phyloP scores from a whole-genome alignment of 1,140 invertebrate species.

The Homalodisca vitripennis region DNA sequence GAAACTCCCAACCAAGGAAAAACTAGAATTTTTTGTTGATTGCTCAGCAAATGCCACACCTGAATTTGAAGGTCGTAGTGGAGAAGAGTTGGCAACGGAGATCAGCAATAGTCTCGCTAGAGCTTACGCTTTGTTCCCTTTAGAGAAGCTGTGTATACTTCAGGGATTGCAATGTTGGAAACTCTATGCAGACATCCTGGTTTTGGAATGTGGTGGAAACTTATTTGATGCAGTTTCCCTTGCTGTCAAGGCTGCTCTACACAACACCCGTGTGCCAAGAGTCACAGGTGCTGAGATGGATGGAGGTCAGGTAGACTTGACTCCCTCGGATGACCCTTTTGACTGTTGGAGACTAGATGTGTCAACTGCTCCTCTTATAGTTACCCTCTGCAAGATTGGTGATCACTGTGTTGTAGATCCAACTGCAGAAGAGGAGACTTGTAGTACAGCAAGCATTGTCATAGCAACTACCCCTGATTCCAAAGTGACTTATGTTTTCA shows the following conservation, averaged over 20 bases:
- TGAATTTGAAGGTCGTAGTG: conserved; percentile 91
- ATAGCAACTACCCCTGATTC: conserved; percentile 70
- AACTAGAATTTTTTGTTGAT: conserved; percentile 94
- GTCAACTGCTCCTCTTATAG: conserved; percentile 73
- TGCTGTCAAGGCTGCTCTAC: conserved; percentile 89
- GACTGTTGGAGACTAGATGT: conserved; percentile 79
- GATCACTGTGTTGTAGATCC: conserved; percentile 88
- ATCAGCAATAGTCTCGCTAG: conserved; percentile 74
- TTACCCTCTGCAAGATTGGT: conserved; percentile 82
- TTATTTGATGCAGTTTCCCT: conserved; percentile 67
- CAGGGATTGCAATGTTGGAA: conserved; percentile 89
- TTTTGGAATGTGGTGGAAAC: conserved; percentile 93
- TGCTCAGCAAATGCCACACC: conserved; percentile 96
- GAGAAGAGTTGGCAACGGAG: conserved; percentile 82
- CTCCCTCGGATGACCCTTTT: conserved; percentile 87
- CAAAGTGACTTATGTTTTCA: conserved; percentile 67
- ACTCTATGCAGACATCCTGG: conserved; percentile 89
- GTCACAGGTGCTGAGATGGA: conserved; percentile 77
- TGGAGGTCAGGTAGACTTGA: conserved; percentile 80
- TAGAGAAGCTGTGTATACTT: conserved; percentile 78
- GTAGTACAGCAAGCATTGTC: conserved; percentile 75
- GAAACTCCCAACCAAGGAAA: conserved; percentile 75
- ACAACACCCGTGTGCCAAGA: conserved; percentile 81
- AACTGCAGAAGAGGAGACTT: conserved; percentile 86
- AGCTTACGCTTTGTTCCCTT: conserved; percentile 81